These are phyloP conservation scores for Phalacrocorax carbo DNA, from an alignment of 2,113 vertebrate species.

Conservation along the genomic window DNA sequence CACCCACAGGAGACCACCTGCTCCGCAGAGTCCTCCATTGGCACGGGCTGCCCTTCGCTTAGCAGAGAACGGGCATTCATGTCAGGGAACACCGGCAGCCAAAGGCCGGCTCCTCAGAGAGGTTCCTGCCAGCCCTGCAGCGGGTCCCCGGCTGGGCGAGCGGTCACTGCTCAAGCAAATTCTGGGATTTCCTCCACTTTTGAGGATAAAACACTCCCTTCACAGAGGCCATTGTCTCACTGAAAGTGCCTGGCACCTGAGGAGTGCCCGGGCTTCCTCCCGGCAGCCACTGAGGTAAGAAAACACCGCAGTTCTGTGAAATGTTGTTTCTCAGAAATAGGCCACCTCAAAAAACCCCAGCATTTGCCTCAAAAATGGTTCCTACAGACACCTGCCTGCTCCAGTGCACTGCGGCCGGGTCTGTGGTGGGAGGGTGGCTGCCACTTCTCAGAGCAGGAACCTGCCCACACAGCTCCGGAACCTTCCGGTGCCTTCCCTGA, in stretches of 20 bases:
- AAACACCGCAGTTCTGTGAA: background rate
- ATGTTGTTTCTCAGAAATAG: accelerated
- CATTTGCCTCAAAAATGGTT: accelerated
- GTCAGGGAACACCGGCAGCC: background rate
- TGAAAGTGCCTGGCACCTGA: background rate
- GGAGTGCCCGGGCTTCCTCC: background rate
- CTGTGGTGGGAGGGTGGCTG: accelerated
- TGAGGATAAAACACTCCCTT: background rate
- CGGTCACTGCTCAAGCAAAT: accelerated
- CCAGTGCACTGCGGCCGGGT: accelerated
- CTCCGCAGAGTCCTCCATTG: background rate
- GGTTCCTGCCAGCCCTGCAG: background rate
- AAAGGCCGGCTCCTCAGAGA: background rate
- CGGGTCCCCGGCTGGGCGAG: accelerated
- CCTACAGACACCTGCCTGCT: background rate
- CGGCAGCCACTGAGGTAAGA: background rate
- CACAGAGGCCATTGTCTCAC: background rate
- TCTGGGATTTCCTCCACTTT: background rate
- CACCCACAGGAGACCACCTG: background rate
- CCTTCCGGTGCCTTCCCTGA: background rate
- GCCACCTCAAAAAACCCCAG: background rate
- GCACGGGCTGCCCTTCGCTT: background rate
- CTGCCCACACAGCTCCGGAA: accelerated
- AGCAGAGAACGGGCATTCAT: accelerated
- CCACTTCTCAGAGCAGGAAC: background rate